Percentiles rank a stretch among this genome's conserved stretches.
phyloP scores from a whole-genome alignment of 2,113 vertebrate genomes.

The Camarhynchus parvulus region DNA sequence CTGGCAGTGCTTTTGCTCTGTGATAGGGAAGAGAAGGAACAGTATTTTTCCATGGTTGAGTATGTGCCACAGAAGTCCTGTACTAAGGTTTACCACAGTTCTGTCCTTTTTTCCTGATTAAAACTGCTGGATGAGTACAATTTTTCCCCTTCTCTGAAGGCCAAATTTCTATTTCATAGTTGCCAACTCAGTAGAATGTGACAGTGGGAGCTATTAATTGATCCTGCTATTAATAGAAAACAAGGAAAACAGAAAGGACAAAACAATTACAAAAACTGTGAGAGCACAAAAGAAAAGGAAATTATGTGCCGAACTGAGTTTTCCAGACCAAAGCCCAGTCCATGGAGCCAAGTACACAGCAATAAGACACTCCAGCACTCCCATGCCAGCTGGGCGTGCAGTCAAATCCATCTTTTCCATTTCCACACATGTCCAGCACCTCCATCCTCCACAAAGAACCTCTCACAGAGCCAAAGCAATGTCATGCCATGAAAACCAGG shows the following conservation, averaged over 20 bases:
- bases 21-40: neutral
- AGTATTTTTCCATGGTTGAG: neutral
- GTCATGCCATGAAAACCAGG: neutral
- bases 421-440: neutral
- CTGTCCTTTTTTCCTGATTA: neutral
- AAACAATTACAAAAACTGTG: neutral
- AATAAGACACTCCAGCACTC: neutral
- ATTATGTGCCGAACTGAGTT: neutral
- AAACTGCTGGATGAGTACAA: neutral
- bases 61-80: neutral
- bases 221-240: neutral
- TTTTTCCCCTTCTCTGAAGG: neutral
- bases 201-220: neutral
- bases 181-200: neutral
- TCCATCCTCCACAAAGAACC: neutral
- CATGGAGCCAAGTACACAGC: neutral
- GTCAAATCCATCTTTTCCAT: neutral
- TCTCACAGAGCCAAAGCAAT: accelerated
- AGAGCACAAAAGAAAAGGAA: neutral
- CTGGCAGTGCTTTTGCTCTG: neutral
- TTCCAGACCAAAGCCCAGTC: neutral
- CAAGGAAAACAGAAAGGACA: neutral
- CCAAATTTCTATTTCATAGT: neutral
- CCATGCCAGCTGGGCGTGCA: accelerated
- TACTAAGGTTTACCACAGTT: accelerated